Conservation (phyloP, 2,113 vertebrate species). For the Phycodurus eques region DNA sequence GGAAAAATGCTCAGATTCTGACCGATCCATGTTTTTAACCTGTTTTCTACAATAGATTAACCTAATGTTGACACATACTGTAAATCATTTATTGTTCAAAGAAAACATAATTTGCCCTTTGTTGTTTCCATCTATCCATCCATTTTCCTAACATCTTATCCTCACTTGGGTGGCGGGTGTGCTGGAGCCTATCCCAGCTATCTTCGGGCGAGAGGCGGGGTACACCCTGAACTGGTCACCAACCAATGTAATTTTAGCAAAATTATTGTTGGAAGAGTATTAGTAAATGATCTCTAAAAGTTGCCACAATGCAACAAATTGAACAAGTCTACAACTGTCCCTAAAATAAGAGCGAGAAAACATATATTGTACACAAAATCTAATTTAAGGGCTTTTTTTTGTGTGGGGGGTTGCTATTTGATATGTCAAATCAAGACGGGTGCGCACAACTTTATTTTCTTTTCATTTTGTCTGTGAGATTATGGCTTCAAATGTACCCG, state of each 20-base stretch:
- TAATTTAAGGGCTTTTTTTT: not conserved
- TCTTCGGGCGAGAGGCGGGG: no score
- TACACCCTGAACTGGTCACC: no score
- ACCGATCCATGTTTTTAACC: not conserved
- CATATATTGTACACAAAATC: not conserved
- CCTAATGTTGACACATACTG: not conserved
- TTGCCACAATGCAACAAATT: not conserved
- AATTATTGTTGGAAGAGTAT: not conserved
- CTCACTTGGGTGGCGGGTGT: no score
- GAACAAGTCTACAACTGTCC: not conserved
- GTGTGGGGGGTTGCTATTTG: conserved; percentile 4
- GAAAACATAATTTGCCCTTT: not conserved
- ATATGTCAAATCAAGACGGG: conserved; percentile 49
- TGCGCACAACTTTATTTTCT: conserved; percentile 21
- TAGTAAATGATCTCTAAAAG: not conserved
- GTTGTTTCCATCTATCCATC: not conserved
- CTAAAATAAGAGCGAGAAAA: not conserved
- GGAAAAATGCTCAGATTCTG: not conserved
- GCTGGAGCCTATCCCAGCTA: no score
- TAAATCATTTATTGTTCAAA: not conserved
- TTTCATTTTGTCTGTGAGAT: conserved; percentile 37
- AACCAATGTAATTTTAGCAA: not conserved
- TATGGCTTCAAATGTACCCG: conserved; percentile 26
- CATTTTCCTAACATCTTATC: no score
- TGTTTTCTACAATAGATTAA: not conserved